Evolutionary conservation across 2,113 vertebrate genomes (phyloP).

Genomic region (Callipepla squamata): DNA sequence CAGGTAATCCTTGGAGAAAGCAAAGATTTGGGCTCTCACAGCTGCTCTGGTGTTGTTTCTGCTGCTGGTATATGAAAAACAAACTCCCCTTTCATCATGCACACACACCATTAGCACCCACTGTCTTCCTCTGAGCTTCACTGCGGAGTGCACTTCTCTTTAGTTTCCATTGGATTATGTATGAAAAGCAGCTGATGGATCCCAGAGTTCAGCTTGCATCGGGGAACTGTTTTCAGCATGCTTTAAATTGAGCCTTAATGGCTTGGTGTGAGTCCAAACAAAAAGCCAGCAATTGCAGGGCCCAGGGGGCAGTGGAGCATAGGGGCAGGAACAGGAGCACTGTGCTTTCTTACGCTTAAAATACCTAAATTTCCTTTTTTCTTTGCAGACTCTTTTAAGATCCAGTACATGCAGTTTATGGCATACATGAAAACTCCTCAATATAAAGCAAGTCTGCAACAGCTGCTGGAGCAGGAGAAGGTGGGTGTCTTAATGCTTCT

Average conservation of each 20-base stretch:
- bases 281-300: not conserved
- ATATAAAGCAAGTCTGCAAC: conserved; percentile 92
- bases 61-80: not conserved
- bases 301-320: not conserved
- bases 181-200: not conserved
- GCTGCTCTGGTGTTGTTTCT: not conserved
- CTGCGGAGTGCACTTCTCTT: not conserved
- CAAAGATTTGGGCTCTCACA: not conserved
- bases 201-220: not conserved
- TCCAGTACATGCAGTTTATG: conserved; percentile 98
- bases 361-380: not conserved
- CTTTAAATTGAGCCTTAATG: not conserved
- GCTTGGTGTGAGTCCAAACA: not conserved
- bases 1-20: not conserved
- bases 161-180: not conserved
- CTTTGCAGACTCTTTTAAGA: conserved; percentile 90
- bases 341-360: not conserved
- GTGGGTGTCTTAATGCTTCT: conserved; percentile 68
- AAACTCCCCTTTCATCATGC: not conserved
- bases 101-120: not conserved
- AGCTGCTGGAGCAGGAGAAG: conserved; percentile 95
- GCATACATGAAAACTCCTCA: conserved; percentile 95
- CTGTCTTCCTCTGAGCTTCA: not conserved
- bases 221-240: not conserved
- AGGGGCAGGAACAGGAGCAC: fast-evolving